Base-by-base conservation (phyloP, 2,113 vertebrate species). In the Eulemur rufifrons region DNA sequence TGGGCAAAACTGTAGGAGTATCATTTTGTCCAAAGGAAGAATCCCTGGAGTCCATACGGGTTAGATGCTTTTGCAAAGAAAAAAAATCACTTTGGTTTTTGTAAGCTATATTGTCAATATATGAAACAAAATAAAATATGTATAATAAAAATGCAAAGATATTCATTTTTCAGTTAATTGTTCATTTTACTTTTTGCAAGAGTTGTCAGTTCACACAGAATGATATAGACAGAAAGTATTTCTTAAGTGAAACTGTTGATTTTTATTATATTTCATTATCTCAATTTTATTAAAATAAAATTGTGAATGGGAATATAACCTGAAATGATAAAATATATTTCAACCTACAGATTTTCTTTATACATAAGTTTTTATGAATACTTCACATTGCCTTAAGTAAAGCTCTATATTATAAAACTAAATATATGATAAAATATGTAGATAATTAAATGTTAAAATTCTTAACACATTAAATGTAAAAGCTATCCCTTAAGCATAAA, bases 11-110 rank as follows among this genome's bases (percentile, higher is more conserved):
- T 78, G 95, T 0, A 9, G 96, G 29, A 92, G 94, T 96, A 93
- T 92, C 97, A 69, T 98, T 98, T 94, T 97, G 98, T 95, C 87
- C 98, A 97, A 98, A 98, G n/a, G 98, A 86, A 0, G 88, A 29
- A 77, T 98, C 96, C 71, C 94, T 86, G 92, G 98, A 97, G 97
- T 98, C 98, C 98, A 98, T 98, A 96, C 96, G 98, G 83, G 56
- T 97, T 93, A 98, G 86, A 94, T 61, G 97, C 97, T 98, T 98
- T 97, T 97, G 94, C 64, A 98, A 95, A 97, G 76, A 86, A 95
- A 96, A 95, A 13, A 78, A 94, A 88, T 32, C 21, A 93, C 45
- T 63, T 89, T 2, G 54, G 66, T 95, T 63, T 93, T 96, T 78
- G 18, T 90, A 96, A 94, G 89, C 94, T 45, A 92, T 23, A 59